These are phyloP conservation scores for Saimiri boliviensis DNA, from an alignment of 2,113 vertebrate species.

Conservation along the genomic window DNA sequence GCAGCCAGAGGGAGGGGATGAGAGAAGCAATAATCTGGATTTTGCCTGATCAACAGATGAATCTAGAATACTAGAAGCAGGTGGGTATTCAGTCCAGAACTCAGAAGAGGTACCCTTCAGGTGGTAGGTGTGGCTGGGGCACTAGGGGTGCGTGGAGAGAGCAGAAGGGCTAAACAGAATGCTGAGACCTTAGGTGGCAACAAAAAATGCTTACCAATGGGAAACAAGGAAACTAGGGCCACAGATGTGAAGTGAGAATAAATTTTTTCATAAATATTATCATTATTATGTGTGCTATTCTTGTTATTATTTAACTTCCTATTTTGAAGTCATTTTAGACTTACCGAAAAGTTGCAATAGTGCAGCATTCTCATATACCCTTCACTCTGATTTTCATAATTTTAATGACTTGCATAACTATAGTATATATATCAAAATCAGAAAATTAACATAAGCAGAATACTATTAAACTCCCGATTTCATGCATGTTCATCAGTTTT, in stretches of 20 bases:
- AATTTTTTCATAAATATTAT: constrained; percentile 8
- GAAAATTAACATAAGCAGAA: constrained; percentile 19
- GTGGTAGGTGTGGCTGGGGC: background rate
- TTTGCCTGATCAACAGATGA: background rate
- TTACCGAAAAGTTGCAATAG: constrained; percentile 32
- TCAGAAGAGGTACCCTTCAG: background rate
- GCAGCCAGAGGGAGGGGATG: background rate
- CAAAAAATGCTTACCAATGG: background rate
- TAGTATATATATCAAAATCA: constrained; percentile 1
- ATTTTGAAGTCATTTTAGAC: constrained; percentile 31
- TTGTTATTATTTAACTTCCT: constrained; percentile 32
- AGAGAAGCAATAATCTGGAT: background rate
- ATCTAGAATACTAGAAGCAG: background rate
- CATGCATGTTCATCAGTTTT: background rate
- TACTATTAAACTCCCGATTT: background rate
- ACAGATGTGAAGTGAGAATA: constrained; percentile 1
- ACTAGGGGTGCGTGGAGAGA: background rate
- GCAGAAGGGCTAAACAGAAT: background rate
- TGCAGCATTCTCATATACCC: background rate
- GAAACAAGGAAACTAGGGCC: background rate
- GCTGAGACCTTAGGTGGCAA: background rate
- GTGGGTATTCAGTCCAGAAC: background rate
- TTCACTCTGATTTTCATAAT: background rate
- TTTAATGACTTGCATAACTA: background rate
- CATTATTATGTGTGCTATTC: background rate